Conservation (phyloP, 2,113 vertebrate genomes). For the Pithys albifrons region DNA sequence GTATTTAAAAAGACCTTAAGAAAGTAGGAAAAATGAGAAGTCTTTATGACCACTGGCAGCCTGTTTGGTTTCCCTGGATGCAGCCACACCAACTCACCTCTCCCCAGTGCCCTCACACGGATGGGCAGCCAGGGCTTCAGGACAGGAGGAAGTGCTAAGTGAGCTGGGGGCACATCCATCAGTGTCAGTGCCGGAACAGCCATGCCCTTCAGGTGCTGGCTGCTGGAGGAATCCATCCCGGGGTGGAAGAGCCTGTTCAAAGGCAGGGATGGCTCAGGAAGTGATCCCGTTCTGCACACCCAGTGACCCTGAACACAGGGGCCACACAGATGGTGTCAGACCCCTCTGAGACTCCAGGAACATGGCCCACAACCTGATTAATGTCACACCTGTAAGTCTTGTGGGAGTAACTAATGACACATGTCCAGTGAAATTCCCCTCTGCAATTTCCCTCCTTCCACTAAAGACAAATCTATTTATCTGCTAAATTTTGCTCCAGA, state of each 20-base stretch:
- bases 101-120: accelerated
- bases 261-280: conserved; percentile 38
- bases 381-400: conserved; percentile 42
- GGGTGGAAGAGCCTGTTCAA: conserved; percentile 14
- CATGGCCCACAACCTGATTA: background rate
- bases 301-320: conserved; percentile 57
- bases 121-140: background rate
- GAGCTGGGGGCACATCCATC: background rate
- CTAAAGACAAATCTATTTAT: background rate
- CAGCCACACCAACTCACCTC: background rate
- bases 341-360: background rate
- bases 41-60: background rate
- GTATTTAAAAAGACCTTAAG: background rate
- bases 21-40: background rate
- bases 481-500: background rate
- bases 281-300: background rate
- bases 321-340: background rate
- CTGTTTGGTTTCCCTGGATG: background rate
- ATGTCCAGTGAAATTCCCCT: background rate
- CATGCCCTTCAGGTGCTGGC: background rate
- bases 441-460: background rate
- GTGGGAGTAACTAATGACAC: conserved; percentile 32
- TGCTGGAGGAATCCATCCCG: background rate
- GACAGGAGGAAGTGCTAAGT: background rate
- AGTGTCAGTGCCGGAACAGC: background rate